Conservation (phyloP, 2,888 invertebrate genomes). For the Gonocerus acuteangulatus region DNA sequence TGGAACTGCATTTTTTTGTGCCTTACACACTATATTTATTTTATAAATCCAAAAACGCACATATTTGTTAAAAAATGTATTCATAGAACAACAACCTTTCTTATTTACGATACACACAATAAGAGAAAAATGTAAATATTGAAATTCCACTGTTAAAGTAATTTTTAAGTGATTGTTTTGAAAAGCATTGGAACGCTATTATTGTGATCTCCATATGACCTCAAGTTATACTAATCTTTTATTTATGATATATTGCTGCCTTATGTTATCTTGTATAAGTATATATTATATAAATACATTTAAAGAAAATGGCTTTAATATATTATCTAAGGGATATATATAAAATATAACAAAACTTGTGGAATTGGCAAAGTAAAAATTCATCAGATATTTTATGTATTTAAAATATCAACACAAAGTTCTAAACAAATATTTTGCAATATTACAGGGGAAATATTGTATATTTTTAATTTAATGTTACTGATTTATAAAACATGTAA, state of each 20-base stretch:
- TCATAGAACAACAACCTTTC: neutral
- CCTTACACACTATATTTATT: slow-evolving; percentile 14
- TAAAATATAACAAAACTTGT: neutral
- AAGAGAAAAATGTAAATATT: neutral
- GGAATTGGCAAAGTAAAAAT: too few relatives aligned
- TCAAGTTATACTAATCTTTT: neutral
- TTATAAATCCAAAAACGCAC: too few relatives aligned
- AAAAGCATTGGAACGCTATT: slow-evolving; percentile 2
- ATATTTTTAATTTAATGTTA: slow-evolving; percentile 23
- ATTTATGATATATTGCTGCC: neutral
- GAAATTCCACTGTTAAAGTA: neutral
- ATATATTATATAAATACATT: neutral
- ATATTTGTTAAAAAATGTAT: too few relatives aligned
- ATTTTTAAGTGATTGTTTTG: neutral
- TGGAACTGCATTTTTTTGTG: slow-evolving; percentile 11
- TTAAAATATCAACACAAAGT: slow-evolving; percentile 23
- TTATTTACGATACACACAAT: neutral
- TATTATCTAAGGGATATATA: neutral
- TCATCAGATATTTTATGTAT: neutral
- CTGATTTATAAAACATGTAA: slow-evolving; percentile 16
- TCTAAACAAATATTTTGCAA: slow-evolving; percentile 26
- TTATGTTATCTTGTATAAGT: slow-evolving; percentile 11
- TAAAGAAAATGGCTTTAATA: slow-evolving; percentile 16
- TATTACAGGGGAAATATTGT: slow-evolving; percentile 18
- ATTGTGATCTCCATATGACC: slow-evolving; percentile 14